A percentile compares a stretch with the other conserved stretches of the same genome.
Conservation (phyloP, 2,113 vertebrate species). For the Trogon surrucura region DNA sequence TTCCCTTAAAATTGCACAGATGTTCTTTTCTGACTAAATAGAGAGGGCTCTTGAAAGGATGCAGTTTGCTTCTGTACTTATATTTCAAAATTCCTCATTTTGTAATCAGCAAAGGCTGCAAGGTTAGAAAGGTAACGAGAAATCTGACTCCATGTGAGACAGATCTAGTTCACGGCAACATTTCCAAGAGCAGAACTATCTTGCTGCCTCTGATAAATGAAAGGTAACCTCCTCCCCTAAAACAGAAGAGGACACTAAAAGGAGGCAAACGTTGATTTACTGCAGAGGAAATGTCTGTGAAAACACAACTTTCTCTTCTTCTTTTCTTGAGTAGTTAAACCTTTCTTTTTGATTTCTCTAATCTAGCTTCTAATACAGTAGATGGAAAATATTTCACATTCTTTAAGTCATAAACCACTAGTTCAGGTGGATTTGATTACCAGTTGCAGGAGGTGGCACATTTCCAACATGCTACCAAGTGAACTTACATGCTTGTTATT, state of each 20-base stretch:
- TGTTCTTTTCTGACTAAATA: neutral
- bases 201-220: slow-evolving; percentile 1
- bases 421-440: slow-evolving; percentile 56
- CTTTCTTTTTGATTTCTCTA: slow-evolving; percentile 38
- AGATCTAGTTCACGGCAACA: neutral
- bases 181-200: slow-evolving; percentile 11
- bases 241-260: neutral
- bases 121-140: neutral
- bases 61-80: neutral
- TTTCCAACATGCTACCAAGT: slow-evolving; percentile 44
- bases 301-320: slow-evolving; percentile 14
- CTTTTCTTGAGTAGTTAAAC: slow-evolving; percentile 30
- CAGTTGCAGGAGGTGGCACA: neutral
- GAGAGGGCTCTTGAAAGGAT: neutral
- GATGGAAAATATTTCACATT: slow-evolving; percentile 31
- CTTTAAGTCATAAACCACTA: slow-evolving; percentile 2
- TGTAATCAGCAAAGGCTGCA: neutral
- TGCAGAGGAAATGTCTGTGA: slow-evolving; percentile 32
- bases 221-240: neutral
- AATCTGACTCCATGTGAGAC: neutral
- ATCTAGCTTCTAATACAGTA: slow-evolving; percentile 24
- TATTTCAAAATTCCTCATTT: neutral
- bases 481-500: neutral
- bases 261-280: neutral
- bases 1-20: neutral